phyloP scores from a whole-genome alignment of 2,888 invertebrate genomes.

The Melikaiella ostensackeni region DNA sequence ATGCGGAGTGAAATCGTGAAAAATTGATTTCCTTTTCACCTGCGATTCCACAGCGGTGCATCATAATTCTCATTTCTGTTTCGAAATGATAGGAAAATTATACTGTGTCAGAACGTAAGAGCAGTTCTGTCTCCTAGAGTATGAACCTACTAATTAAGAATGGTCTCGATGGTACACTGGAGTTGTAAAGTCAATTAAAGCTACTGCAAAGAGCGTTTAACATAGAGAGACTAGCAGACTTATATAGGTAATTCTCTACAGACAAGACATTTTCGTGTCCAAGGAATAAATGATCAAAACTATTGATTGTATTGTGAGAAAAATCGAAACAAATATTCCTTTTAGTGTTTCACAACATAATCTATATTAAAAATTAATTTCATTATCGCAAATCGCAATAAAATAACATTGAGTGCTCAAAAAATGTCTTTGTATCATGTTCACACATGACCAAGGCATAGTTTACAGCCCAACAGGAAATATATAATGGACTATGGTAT shows the following conservation, averaged over 20 bases:
- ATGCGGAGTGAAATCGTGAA: background rate
- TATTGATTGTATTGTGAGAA: no score
- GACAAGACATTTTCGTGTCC: no score
- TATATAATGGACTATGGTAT: no score
- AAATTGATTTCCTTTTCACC: constrained; percentile 6
- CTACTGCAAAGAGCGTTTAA: constrained; percentile 45
- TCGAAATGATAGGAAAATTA: constrained; percentile 31
- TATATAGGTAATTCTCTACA: background rate
- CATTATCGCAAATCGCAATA: no score
- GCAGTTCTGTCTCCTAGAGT: constrained; percentile 11
- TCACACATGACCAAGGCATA: no score
- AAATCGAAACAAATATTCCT: no score
- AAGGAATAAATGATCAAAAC: no score
- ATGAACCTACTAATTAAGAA: constrained; percentile 46
- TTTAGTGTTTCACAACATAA: no score
- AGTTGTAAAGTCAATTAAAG: constrained; percentile 51
- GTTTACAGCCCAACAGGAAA: no score
- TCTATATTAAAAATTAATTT: no score
- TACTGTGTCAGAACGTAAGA: constrained; percentile 26
- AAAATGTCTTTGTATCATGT: no score
- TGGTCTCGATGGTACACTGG: constrained; percentile 35
- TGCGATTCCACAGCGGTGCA: background rate
- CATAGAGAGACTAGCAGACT: constrained; percentile 2
- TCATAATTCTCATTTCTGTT: constrained; percentile 33
- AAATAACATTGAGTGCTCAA: no score